phyloP scores from a whole-genome alignment of 2,888 invertebrate species.

The Thymelicus acteon region DNA sequence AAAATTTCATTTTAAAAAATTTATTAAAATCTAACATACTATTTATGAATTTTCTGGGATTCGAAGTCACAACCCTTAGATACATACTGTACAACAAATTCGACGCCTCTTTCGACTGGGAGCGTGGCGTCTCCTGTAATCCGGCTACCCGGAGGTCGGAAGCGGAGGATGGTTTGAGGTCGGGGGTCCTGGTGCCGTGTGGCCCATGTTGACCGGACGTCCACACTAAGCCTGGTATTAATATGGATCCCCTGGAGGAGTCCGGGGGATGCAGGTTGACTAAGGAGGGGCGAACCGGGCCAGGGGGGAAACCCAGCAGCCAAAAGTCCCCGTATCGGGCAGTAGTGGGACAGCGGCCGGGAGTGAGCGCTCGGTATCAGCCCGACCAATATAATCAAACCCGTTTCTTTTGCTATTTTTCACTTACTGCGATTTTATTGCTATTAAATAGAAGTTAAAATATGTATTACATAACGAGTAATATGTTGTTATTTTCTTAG shows the following conservation, averaged over 20 bases:
- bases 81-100: conserved; percentile 49
- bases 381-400: conserved; percentile 86
- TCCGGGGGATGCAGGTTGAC: conserved; percentile 89
- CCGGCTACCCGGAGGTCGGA: conserved; percentile 97
- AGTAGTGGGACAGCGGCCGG: conserved; percentile 99
- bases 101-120: conserved; percentile 86
- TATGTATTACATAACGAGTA: no score
- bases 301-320: conserved; percentile 99
- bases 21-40: no score
- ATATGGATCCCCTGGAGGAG: conserved; percentile 97
- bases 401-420: conserved; percentile 66
- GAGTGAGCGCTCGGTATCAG: conserved; percentile 96
- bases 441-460: no score
- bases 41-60: no score
- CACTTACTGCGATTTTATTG: no score
- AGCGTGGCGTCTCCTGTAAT: conserved; percentile 99
- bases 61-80: no score
- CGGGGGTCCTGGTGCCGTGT: conserved; percentile 84
- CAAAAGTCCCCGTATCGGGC: conserved; percentile 99
- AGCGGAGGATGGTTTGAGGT: conserved; percentile 96
- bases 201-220: conserved; percentile 92
- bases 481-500: no score
- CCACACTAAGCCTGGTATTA: conserved; percentile 98
- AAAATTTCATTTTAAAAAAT: no score
- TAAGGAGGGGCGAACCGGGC: conserved; percentile 99